Conservation (phyloP, 37 sponge, comb jelly and placozoan genomes). For the Aplysina aerophoba region DNA sequence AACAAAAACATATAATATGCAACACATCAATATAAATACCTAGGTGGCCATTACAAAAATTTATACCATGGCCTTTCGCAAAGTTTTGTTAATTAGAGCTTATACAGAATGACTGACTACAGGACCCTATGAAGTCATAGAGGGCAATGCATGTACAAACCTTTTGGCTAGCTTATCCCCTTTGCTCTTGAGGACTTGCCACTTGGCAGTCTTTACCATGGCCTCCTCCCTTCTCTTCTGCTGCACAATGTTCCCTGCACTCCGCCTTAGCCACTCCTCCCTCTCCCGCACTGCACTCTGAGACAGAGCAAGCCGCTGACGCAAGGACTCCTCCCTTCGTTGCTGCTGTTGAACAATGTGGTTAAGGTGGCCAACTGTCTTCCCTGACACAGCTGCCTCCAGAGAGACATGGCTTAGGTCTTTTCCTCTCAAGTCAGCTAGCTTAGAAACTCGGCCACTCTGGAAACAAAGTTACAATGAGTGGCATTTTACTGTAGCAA, state of each 20-base stretch:
- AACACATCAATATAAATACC: too few relatives aligned
- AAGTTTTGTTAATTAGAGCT: too few relatives aligned
- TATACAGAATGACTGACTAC: too few relatives aligned
- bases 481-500: not conserved
- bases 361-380: not conserved
- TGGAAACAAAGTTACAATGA: not conserved
- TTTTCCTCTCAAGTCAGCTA: not conserved
- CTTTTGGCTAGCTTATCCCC: not conserved
- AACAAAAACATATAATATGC: too few relatives aligned
- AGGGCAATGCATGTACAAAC: not conserved
- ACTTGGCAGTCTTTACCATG: not conserved
- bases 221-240: not conserved
- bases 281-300: not conserved
- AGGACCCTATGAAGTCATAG: not conserved
- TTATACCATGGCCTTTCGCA: too few relatives aligned
- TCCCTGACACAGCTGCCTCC: not conserved
- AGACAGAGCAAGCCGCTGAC: conserved; percentile 7
- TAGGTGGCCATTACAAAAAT: too few relatives aligned
- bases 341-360: not conserved
- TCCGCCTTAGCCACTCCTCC: not conserved
- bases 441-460: not conserved
- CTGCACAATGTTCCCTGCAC: not conserved
- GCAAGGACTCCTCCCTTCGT: not conserved
- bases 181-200: not conserved
- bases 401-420: not conserved